Evolutionary conservation across 2,888 invertebrate species (phyloP).

Genomic region (Tanypteryx hageni): DNA sequence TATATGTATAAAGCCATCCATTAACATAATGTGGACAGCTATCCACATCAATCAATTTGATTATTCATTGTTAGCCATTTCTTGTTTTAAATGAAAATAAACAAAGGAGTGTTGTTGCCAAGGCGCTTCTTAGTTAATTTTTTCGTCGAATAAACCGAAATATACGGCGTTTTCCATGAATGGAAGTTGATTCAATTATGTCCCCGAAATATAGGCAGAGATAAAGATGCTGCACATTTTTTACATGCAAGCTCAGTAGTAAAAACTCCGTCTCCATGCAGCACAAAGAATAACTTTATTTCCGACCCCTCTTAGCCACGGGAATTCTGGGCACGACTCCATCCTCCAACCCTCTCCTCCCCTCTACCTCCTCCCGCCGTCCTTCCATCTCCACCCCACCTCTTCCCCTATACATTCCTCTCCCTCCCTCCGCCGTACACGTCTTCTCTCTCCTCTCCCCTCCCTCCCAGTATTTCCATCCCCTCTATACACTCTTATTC

Average conservation of each 20-base stretch:
- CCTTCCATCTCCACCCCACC: not conserved
- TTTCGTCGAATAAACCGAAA: constrained; percentile 34
- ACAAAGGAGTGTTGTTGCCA: not conserved
- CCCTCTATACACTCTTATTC: not conserved
- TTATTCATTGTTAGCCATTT: not conserved
- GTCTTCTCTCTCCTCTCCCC: not conserved
- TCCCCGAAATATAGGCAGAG: constrained; percentile 33
- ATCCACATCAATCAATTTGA: not conserved
- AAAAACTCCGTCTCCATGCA: constrained; percentile 46
- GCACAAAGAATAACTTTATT: constrained; percentile 59
- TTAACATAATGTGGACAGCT: not conserved
- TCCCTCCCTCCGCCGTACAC: not conserved
- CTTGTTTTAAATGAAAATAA: not conserved
- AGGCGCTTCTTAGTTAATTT: not conserved
- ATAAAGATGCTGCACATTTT: constrained; percentile 48
- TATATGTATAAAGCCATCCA: not conserved
- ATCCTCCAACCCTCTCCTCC: not conserved
- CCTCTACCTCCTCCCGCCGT: not conserved
- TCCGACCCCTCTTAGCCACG: constrained; percentile 40
- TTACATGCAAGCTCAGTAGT: constrained; percentile 51
- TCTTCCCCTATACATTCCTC: not conserved
- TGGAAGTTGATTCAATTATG: constrained; percentile 58
- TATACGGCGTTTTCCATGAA: constrained; percentile 47
- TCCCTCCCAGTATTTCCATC: not conserved
- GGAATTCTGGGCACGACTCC: constrained; percentile 59